These are phyloP conservation scores for Chanos chanos DNA, from an alignment of 2,797 vertebrate genomes.

Conservation along the genomic window DNA sequence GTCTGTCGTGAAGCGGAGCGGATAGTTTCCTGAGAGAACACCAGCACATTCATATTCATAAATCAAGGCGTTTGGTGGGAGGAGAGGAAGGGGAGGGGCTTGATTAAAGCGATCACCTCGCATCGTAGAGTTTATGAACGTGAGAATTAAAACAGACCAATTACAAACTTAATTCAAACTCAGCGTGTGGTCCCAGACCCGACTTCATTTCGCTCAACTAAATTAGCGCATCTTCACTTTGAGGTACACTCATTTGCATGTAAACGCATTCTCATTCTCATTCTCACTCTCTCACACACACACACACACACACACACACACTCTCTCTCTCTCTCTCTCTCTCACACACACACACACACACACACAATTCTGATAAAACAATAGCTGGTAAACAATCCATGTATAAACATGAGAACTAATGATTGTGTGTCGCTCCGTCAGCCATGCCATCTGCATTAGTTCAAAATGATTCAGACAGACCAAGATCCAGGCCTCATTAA, in stretches of 20 bases:
- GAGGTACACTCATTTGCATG: not conserved
- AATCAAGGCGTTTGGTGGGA: too few species aligned
- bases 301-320: constrained; percentile 19
- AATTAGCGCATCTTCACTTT: not conserved
- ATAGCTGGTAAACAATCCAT: constrained; percentile 44
- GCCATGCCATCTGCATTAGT: too few species aligned
- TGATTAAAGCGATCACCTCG: not conserved
- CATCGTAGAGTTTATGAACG: not conserved
- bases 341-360: constrained; percentile 20
- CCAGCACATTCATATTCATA: constrained; percentile 14
- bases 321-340: not conserved
- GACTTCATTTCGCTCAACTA: constrained; percentile 17
- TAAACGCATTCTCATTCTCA: not conserved
- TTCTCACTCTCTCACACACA: constrained; percentile 22
- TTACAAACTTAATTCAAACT: constrained; percentile 32
- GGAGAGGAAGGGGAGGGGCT: too few species aligned
- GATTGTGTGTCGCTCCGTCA: too few species aligned
- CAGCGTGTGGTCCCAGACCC: constrained; percentile 21
- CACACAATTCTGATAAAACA: constrained; percentile 14
- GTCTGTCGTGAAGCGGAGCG: constrained; percentile 48
- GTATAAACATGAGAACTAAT: too few species aligned
- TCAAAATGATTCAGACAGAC: too few species aligned
- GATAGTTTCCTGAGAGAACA: constrained; percentile 68
- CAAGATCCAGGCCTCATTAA: too few species aligned
- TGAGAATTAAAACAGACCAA: constrained; percentile 28